Evolutionary conservation across 2,888 invertebrate species (phyloP).

Genomic region (Fissipunctia ypsillon): DNA sequence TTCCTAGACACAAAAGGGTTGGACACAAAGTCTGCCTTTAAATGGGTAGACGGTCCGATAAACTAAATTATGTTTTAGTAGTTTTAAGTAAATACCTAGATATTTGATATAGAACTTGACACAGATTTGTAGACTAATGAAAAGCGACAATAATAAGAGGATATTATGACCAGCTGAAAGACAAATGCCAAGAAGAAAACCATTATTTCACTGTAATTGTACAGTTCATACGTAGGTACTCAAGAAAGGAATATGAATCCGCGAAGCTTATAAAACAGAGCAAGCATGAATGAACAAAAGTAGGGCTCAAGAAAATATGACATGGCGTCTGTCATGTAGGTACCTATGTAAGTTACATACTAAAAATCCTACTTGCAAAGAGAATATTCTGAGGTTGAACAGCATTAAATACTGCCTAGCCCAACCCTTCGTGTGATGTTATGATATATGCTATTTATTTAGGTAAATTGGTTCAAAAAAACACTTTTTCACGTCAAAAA

Average conservation of each 20-base stretch:
- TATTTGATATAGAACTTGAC: not conserved
- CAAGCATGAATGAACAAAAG: constrained; percentile 9
- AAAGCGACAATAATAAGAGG: no score
- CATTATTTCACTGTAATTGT: not conserved
- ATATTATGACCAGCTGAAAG: not conserved
- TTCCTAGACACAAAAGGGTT: constrained; percentile 46
- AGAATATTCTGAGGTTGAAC: not conserved
- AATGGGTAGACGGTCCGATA: constrained; percentile 23
- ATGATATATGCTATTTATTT: not conserved
- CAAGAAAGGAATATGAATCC: constrained; percentile 8
- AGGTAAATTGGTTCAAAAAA: not conserved
- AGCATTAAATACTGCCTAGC: not conserved
- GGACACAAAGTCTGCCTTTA: constrained; percentile 39
- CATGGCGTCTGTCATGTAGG: not conserved
- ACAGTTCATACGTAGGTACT: not conserved
- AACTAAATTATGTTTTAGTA: constrained; percentile 31
- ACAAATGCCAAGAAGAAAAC: not conserved
- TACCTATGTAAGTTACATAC: not conserved
- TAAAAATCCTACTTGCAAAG: not conserved
- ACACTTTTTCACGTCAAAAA: not conserved
- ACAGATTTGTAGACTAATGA: not conserved
- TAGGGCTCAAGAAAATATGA: constrained; percentile 13
- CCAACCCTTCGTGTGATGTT: not conserved
- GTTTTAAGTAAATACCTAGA: constrained; percentile 2
- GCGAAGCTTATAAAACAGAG: constrained; percentile 11